Conservation (phyloP, 1,140 invertebrate genomes). For the Aphelenchoides besseyi region DNA sequence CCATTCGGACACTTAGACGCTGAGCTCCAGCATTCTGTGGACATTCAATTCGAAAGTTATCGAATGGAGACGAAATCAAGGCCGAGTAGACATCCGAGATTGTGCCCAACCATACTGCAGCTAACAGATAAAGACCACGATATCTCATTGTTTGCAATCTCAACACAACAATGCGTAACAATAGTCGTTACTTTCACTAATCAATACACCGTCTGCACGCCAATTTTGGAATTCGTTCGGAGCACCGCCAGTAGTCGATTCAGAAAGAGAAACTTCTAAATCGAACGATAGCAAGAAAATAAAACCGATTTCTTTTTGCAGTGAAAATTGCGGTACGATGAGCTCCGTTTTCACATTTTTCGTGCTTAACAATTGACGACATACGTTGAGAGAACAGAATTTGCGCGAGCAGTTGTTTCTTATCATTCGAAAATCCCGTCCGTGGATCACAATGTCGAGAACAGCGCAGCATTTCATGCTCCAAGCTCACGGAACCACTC, state of each 20-base stretch:
- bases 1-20: constrained; percentile 53
- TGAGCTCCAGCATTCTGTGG: constrained; percentile 50
- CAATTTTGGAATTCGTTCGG: neutral
- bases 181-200: too few species aligned
- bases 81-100: neutral
- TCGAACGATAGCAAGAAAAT: neutral
- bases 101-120: neutral
- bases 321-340: neutral
- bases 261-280: too few species aligned
- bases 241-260: neutral
- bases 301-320: neutral
- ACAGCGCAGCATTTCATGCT: neutral
- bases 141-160: neutral
- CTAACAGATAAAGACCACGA: neutral
- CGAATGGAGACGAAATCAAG: constrained; percentile 60
- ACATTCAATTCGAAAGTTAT: constrained; percentile 62
- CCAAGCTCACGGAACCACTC: neutral
- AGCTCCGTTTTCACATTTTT: neutral
- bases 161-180: too few species aligned
- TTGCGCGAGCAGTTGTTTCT: constrained; percentile 1
- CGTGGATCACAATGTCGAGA: neutral
- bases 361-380: neutral
- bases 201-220: neutral
- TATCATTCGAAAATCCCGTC: neutral
- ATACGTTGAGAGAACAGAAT: neutral